Evolutionary conservation across 2,113 vertebrate genomes (phyloP).

Genomic region (Scartelaos histophorus): DNA sequence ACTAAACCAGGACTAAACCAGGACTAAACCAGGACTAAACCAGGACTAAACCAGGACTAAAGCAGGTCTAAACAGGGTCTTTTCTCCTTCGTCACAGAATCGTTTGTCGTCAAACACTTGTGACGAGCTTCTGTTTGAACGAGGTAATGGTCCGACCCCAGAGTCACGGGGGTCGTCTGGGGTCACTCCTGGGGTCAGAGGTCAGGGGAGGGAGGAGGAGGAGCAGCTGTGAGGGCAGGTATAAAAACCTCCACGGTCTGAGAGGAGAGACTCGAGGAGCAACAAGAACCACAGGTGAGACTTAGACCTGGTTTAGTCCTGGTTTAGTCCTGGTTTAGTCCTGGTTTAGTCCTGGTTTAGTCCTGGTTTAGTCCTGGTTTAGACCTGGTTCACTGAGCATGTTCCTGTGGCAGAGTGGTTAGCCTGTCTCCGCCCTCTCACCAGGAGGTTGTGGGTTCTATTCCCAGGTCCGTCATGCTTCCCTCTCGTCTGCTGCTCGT

Average conservation of each 20-base stretch:
- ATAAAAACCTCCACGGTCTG: background rate
- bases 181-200: background rate
- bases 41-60: too few species aligned
- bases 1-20: too few species aligned
- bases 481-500: constrained; percentile 73
- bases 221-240: background rate
- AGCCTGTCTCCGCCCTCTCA: too few species aligned
- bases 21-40: too few species aligned
- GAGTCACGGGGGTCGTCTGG: background rate
- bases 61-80: too few species aligned
- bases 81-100: too few species aligned
- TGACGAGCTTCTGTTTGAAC: background rate
- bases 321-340: too few species aligned
- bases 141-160: background rate
- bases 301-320: too few species aligned
- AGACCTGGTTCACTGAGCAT: too few species aligned
- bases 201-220: background rate
- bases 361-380: background rate
- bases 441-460: background rate
- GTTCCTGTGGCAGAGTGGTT: too few species aligned
- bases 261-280: background rate
- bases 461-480: constrained; percentile 54
- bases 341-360: background rate
- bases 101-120: background rate
- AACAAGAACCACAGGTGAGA: too few species aligned